Evolutionary conservation across 2,113 vertebrate species (phyloP).

Genomic region (Oncorhynchus clarkii): DNA sequence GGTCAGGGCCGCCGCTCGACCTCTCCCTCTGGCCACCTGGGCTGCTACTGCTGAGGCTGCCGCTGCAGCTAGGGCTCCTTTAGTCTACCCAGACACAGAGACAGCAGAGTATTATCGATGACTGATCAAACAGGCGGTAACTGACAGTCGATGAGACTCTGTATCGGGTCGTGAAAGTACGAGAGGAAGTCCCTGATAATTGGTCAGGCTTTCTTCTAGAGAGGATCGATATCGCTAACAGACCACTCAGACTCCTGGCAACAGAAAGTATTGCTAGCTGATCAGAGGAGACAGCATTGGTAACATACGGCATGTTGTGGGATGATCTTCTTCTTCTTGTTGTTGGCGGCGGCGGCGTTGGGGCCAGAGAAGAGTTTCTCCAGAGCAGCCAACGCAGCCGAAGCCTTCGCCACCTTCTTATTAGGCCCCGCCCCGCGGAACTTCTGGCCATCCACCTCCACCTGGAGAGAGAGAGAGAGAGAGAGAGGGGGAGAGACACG

Average conservation of each 20-base stretch:
- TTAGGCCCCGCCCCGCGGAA: conserved; percentile 97
- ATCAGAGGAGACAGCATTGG: not conserved
- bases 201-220: too few relatives aligned
- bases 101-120: too few relatives aligned
- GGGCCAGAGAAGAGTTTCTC: conserved; percentile 98
- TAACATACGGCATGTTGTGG: conserved; percentile 79
- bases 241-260: not conserved
- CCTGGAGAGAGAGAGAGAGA: conserved; percentile 66
- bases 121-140: too few relatives aligned
- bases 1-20: conserved; percentile 83
- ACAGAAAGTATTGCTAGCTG: not conserved
- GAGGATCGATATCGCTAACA: too few relatives aligned
- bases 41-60: conserved; percentile 91
- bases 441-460: conserved; percentile 99
- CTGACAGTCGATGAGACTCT: too few relatives aligned
- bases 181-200: too few relatives aligned
- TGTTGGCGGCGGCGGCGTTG: conserved; percentile 89
- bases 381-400: conserved; percentile 93
- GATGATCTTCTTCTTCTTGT: conserved; percentile 95
- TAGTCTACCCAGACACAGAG: conserved; percentile 45
- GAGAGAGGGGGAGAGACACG: too few relatives aligned
- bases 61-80: conserved; percentile 89
- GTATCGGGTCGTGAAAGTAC: too few relatives aligned
- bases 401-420: conserved; percentile 99
- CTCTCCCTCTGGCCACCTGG: conserved; percentile 91